phyloP scores from a whole-genome alignment of 2,113 vertebrate genomes.

The Macroglossus sobrinus region DNA sequence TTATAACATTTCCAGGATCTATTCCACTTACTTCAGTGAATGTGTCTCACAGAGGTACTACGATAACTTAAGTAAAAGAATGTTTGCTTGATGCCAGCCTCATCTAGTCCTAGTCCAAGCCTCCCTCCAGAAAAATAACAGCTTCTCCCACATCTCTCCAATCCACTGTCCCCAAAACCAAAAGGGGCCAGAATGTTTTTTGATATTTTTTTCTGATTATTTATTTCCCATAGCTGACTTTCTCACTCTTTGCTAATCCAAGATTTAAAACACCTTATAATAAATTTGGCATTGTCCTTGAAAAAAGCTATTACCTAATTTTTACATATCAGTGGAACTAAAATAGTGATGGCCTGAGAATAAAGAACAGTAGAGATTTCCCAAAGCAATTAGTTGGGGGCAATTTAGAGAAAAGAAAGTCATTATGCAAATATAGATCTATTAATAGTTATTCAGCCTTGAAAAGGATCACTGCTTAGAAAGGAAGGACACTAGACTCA shows the following conservation, averaged over 20 bases:
- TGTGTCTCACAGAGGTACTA: not conserved
- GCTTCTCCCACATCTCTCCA: not conserved
- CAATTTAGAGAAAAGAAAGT: constrained; percentile 21
- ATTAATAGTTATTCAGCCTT: not conserved
- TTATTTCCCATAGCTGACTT: not conserved
- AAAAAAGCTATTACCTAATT: not conserved
- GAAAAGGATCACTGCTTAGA: not conserved
- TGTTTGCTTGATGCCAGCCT: not conserved
- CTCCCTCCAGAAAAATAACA: not conserved
- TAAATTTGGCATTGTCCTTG: not conserved
- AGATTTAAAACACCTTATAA: not conserved
- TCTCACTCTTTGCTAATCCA: not conserved
- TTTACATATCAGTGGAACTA: not conserved
- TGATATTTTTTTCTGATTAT: not conserved
- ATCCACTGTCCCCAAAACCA: not conserved
- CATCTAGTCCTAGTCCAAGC: not conserved
- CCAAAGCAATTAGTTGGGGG: not conserved
- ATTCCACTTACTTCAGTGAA: not conserved
- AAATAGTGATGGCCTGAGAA: not conserved
- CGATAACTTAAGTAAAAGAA: not conserved
- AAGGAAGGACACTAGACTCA: not conserved
- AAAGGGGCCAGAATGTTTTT: not conserved
- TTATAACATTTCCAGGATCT: not conserved
- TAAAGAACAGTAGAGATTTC: not conserved
- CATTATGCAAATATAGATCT: constrained; percentile 25